Evolutionary conservation across 1,140 invertebrate genomes (phyloP), one percentile per base, ranked within the genome.

Genomic region (Chymomyza costata): DNA sequence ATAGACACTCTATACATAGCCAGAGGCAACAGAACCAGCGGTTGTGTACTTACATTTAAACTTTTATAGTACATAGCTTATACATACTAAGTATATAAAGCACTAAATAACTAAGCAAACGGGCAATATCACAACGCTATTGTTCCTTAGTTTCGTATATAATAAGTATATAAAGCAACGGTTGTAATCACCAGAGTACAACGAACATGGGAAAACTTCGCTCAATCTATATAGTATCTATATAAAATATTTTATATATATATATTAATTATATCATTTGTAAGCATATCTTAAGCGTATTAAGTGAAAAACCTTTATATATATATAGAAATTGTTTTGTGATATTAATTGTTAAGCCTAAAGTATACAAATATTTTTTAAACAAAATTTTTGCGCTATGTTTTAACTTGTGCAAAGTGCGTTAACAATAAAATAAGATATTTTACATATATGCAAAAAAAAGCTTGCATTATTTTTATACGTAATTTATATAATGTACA

Each of bases 121-220:
- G 73, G 56, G 18, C 73, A 80, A 80, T 80, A 73, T 80, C 73
- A 80, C 73, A 81, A 56, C 73, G 56, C 61, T 73, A 81, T 73
- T 80, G 73, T 80, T 80, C 73, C 73, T 80, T 80, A 55, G 54
- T 62, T 30, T 52, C n/a, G 57, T 65, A 28, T 28, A n/a, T n/a
- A 60, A n/a, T 40, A 35, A 13, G n/a, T 15, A 43, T 47, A 38
- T 48, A 56, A 66, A 56, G 46, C 15, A 64, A 64, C 40, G 73
- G 74, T 78, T 78, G 74, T 78, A 73, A 73, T 55, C 68, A 30
- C 60, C 41, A 78, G 64, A 80, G 74, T 78, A 78, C 73, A 81
- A 78, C 73, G 73, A 81, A 67, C 49, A 60, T 68, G 74, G 73
- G 73, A 78, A 80, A 78, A 66, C 71, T 81, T 78, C 74, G 73